Percentiles rank a stretch among this genome's conserved stretches.
These are phyloP conservation scores for Garra rufa DNA, from an alignment of 2,113 vertebrate genomes.

Conservation along the genomic window DNA sequence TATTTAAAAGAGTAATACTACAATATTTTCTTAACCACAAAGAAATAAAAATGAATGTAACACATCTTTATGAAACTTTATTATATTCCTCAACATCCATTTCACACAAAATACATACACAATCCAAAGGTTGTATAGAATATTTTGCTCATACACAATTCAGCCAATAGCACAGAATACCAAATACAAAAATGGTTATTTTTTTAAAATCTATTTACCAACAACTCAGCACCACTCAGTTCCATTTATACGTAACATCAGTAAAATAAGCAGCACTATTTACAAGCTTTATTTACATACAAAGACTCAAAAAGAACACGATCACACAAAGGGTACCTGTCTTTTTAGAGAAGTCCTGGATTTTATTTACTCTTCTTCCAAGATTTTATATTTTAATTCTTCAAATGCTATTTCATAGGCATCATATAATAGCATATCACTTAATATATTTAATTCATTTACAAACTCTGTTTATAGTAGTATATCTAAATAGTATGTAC, in stretches of 20 bases:
- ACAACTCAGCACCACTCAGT: conserved; percentile 55
- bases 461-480: background rate
- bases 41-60: background rate
- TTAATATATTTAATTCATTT: background rate
- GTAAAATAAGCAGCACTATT: conserved; percentile 61
- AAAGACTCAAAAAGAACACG: conserved; percentile 14
- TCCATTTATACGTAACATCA: conserved; percentile 63
- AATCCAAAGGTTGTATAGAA: conserved; percentile 64
- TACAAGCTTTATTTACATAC: conserved; percentile 72
- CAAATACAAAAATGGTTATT: conserved; percentile 62
- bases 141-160: conserved; percentile 25
- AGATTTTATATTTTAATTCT: background rate
- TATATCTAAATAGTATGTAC: background rate
- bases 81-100: conserved; percentile 60
- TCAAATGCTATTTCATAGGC: background rate
- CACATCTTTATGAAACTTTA: conserved; percentile 13
- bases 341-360: background rate
- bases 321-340: conserved; percentile 18
- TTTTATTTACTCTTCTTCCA: background rate
- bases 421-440: background rate
- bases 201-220: conserved; percentile 58
- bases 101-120: conserved; percentile 65
- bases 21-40: background rate
- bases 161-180: conserved; percentile 65
- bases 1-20: background rate